phyloP scores from a whole-genome alignment of 2,113 vertebrate genomes.

The Syrrhaptes paradoxus region DNA sequence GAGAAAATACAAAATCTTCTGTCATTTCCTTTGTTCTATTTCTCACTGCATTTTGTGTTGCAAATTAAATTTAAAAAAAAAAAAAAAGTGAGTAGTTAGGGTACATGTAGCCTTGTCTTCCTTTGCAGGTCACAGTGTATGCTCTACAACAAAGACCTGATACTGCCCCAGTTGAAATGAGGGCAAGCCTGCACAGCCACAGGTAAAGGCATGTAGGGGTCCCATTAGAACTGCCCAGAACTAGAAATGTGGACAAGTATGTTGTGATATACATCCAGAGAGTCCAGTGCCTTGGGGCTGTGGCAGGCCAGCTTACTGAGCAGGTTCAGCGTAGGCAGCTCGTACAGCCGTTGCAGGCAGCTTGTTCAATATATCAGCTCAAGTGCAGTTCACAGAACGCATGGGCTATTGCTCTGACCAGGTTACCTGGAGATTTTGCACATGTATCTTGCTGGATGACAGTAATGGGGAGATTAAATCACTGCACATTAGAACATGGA shows the following conservation, averaged over 20 bases:
- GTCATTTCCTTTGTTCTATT: not conserved
- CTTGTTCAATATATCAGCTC: not conserved
- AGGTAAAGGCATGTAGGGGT: fast-evolving
- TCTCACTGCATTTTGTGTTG: not conserved
- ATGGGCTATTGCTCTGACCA: not conserved
- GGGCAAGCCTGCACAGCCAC: fast-evolving
- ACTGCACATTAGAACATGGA: not conserved
- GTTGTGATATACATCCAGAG: not conserved
- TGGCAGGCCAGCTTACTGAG: not conserved
- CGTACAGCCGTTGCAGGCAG: fast-evolving
- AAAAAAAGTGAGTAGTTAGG: not conserved
- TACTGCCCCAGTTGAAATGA: not conserved
- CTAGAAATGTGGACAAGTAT: not conserved
- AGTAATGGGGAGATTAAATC: not conserved
- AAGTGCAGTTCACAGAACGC: not conserved
- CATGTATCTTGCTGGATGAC: not conserved
- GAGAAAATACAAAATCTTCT: not conserved
- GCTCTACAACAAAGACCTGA: not conserved
- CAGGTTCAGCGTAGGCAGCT: not conserved
- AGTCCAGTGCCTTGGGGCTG: not conserved
- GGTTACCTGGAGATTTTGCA: not conserved
- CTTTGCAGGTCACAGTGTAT: not conserved
- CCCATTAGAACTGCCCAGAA: not conserved
- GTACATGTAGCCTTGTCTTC: not conserved
- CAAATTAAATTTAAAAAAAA: not conserved